Percentiles rank a stretch among this genome's conserved stretches.
Conservation (phyloP, 2,888 invertebrate genomes). For the Chaetoderma sp. region DNA sequence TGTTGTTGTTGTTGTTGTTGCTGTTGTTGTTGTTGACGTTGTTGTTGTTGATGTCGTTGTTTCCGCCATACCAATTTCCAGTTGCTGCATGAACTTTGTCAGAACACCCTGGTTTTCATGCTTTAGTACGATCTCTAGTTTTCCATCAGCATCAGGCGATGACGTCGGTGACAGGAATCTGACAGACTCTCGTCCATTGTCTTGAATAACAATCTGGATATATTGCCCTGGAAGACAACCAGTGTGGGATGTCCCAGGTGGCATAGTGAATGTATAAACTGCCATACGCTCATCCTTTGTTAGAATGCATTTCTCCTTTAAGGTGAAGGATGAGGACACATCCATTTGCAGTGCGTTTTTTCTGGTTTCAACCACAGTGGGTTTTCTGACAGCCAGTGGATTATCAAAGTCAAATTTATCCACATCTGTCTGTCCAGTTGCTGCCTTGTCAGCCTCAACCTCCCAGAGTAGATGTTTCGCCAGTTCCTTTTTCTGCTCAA, state of each 20-base stretch:
- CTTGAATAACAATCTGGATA: neutral
- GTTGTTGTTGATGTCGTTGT: too few relatives aligned
- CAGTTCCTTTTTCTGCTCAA: neutral
- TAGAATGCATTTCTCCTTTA: neutral
- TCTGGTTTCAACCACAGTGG: neutral
- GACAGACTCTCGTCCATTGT: neutral
- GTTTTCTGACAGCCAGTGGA: neutral
- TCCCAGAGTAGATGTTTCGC: neutral
- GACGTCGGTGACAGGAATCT: conserved; percentile 5
- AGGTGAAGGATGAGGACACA: neutral
- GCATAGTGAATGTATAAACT: neutral
- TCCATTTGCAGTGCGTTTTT: neutral
- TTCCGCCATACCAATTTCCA: neutral
- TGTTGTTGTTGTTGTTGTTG: too few relatives aligned
- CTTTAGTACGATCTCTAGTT: neutral
- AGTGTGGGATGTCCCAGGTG: neutral
- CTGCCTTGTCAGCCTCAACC: neutral
- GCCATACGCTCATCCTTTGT: neutral
- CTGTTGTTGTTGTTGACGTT: too few relatives aligned
- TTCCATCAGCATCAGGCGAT: neutral
- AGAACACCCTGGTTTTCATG: neutral
- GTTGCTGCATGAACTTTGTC: neutral
- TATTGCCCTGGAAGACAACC: neutral
- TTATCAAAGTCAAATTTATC: conserved; percentile 6
- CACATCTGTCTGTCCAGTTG: neutral